Conservation (phyloP, 1,140 invertebrate genomes). For the Tetragnatha versicolor region DNA sequence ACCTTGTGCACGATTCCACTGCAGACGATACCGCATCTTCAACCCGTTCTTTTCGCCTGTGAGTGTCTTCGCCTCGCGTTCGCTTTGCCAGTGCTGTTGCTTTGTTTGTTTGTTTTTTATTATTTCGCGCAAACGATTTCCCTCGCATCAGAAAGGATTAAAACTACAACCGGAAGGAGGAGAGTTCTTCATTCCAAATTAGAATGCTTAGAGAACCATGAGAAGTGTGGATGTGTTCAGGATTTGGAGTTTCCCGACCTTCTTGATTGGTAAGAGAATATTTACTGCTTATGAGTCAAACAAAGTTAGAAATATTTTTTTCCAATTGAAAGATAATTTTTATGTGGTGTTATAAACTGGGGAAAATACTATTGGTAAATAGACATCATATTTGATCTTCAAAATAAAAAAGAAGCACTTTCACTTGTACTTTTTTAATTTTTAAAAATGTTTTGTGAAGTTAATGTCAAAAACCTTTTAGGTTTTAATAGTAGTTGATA, state of each 20-base stretch:
- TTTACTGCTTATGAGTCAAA: not conserved
- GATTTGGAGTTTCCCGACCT: conserved; percentile 14
- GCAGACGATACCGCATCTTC: conserved; percentile 14
- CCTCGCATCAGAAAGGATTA: not conserved
- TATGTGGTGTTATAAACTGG: too few relatives aligned
- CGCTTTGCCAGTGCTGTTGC: too few relatives aligned
- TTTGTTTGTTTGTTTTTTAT: conserved; percentile 16
- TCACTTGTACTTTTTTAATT: not conserved
- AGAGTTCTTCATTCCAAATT: not conserved
- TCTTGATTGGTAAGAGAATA: conserved; percentile 5
- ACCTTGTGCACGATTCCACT: conserved; percentile 23
- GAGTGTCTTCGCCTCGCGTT: conserved; percentile 11
- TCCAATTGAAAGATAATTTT: not conserved
- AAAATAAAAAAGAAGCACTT: not conserved
- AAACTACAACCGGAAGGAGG: not conserved
- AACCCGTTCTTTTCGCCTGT: conserved; percentile 30
- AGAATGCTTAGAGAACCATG: conserved; percentile 32
- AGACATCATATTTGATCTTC: not conserved
- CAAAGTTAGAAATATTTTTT: not conserved
- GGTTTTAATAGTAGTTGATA: too few relatives aligned
- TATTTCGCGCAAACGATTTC: conserved; percentile 5
- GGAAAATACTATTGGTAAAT: not conserved
- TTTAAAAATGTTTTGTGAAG: not conserved
- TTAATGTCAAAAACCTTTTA: not conserved
- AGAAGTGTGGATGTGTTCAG: not conserved